Evolutionary conservation across 2,888 invertebrate species (phyloP).

Genomic region (Lepidonotus clava): DNA sequence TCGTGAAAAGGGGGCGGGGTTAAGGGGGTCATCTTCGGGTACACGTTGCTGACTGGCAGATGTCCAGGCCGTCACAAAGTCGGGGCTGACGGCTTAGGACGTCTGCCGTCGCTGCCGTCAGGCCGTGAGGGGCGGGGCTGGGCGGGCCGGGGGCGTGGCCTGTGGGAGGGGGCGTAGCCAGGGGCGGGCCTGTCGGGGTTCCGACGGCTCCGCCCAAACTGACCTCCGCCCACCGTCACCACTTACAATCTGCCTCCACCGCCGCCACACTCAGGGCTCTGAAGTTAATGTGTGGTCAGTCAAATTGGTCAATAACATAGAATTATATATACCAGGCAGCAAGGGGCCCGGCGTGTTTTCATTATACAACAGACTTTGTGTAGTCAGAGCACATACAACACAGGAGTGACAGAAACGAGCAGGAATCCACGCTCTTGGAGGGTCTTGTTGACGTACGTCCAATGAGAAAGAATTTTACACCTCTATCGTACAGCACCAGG

Average conservation of each 20-base stretch:
- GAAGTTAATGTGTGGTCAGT: too few species aligned
- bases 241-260: neutral
- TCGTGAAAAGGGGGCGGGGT: too few species aligned
- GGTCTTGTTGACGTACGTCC: neutral
- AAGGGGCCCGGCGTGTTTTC: slow-evolving; percentile 35
- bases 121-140: neutral
- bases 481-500: slow-evolving; percentile 32
- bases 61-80: neutral
- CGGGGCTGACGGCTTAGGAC: neutral
- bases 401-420: neutral
- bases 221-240: neutral
- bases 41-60: slow-evolving; percentile 35
- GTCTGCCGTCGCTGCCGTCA: slow-evolving; percentile 8
- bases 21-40: slow-evolving; percentile 43
- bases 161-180: neutral
- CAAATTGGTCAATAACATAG: neutral
- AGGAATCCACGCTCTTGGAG: neutral
- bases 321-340: neutral
- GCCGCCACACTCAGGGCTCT: neutral
- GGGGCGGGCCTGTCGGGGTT: neutral
- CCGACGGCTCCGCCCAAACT: neutral
- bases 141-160: neutral
- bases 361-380: slow-evolving; percentile 29
- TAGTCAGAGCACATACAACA: neutral
- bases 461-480: slow-evolving; percentile 32